Base-by-base conservation (phyloP, 2,113 vertebrate species). In the Epinephelus cyanopodus region DNA sequence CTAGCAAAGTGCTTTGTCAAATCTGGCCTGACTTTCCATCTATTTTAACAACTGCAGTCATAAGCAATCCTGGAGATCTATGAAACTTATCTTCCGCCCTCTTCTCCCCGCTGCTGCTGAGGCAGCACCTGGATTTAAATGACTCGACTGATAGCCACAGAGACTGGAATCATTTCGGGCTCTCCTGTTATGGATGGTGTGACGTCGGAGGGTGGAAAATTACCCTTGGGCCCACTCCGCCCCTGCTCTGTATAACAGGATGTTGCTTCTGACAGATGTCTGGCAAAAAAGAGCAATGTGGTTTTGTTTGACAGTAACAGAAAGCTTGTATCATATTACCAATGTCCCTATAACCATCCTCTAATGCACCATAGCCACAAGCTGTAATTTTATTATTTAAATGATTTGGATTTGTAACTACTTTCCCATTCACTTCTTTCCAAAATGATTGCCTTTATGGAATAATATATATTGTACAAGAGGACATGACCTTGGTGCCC, bases 41-140 rank as follows among this genome's bases (percentile, higher is more conserved):
- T 80, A 78, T 89, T 92, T 88, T 69, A 88, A 83, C 87, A 92
- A 86, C 58, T 87, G 88, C 88, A 90, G 83, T 83, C 79, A 90
- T 85, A 87, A 89, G 85, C 90, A 91, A 58, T 89, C 81, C 39
- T 77, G 79, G 39, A 91, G 88, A 87, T 87, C 82, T 89, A 74
- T 89, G 83, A 91, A 90, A 81, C 27, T 0, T 48, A 80, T 85
- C 60, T 77, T 61, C 42, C 70, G 5, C 53, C 45, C 71, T 84
- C 53, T 33, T 64, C 62, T 17, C 11, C 58, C n/a, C 37, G 3
- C 69, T 1, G 71, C 77, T 90, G 92, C 92, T 90, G 92, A 94
- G 78, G 76, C 89, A 89, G 88, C 89, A 86, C 74, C 87, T 85
- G 83, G 84, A 74, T 88, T 87, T 82, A 84, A 90, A 92, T 82